These are phyloP conservation scores for Entomobrya proxima DNA, from an alignment of 2,888 invertebrate genomes.

Conservation along the genomic window DNA sequence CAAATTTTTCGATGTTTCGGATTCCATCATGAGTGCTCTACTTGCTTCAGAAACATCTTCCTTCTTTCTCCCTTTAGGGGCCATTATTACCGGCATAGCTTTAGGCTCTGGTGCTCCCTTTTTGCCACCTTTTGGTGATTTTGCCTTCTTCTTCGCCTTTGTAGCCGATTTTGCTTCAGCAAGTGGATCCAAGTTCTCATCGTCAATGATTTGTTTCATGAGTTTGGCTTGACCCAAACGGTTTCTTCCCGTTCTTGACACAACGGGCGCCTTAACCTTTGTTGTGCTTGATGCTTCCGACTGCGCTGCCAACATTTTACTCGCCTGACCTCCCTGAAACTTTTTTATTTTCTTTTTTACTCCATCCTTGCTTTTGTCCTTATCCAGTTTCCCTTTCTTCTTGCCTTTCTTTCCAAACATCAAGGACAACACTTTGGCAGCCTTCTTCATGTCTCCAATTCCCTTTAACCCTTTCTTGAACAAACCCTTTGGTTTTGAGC, in stretches of 20 bases:
- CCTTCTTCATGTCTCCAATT: slow-evolving; percentile 37
- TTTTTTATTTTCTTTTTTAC: slow-evolving; percentile 52
- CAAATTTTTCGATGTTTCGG: slow-evolving; percentile 27
- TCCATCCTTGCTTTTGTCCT: not conserved
- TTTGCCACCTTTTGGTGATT: not conserved
- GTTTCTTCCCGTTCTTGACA: slow-evolving; percentile 24
- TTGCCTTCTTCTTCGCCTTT: slow-evolving; percentile 6
- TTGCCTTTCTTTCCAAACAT: slow-evolving; percentile 43
- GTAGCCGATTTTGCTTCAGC: not conserved
- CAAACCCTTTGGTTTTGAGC: not conserved
- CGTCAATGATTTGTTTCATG: slow-evolving; percentile 31
- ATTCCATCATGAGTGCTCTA: slow-evolving; percentile 36
- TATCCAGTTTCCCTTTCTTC: not conserved
- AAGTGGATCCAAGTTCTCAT: slow-evolving; percentile 18
- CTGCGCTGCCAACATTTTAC: slow-evolving; percentile 42
- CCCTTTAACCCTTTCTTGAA: slow-evolving; percentile 20
- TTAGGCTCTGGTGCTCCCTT: not conserved
- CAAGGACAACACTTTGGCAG: slow-evolving; percentile 28
- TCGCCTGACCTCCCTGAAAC: slow-evolving; percentile 54
- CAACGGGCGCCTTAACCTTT: not conserved
- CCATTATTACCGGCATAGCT: not conserved
- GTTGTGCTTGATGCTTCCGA: not conserved
- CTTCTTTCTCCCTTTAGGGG: not conserved
- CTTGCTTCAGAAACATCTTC: slow-evolving; percentile 35
- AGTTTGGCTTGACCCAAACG: slow-evolving; percentile 31